Percentiles rank a stretch among this genome's conserved stretches.
phyloP scores from a whole-genome alignment of 2,888 invertebrate genomes.

The Cordilura impudica region DNA sequence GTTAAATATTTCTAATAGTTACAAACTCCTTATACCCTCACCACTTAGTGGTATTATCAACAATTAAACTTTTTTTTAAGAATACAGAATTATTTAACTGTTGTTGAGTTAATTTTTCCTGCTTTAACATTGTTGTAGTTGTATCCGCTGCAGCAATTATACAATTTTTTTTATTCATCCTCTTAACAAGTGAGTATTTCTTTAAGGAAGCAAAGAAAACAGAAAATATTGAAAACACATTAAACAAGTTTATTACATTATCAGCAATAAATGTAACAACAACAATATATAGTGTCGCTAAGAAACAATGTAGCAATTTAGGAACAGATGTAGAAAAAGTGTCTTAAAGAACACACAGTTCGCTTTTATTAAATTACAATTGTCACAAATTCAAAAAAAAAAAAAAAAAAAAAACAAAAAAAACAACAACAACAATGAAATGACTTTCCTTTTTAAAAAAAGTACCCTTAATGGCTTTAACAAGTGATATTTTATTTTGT shows the following conservation, averaged over 20 bases:
- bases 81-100: too few relatives aligned
- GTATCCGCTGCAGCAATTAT: background rate
- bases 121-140: background rate
- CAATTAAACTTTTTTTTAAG: too few relatives aligned
- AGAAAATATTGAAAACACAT: slow-evolving; percentile 5
- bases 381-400: slow-evolving; percentile 27
- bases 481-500: slow-evolving; percentile 32
- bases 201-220: slow-evolving; percentile 7
- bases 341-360: background rate
- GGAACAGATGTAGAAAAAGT: slow-evolving; percentile 12
- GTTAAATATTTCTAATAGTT: too few relatives aligned
- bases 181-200: background rate
- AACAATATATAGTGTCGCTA: slow-evolving; percentile 10
- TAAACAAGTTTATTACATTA: slow-evolving; percentile 14
- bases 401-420: background rate
- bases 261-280: background rate
- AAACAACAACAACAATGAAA: too few relatives aligned
- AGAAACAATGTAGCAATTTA: background rate
- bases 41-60: too few relatives aligned
- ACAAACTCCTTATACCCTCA: too few relatives aligned
- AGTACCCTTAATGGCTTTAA: slow-evolving; percentile 30
- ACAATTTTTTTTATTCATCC: background rate
- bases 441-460: slow-evolving; percentile 1
- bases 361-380: background rate
- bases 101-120: too few relatives aligned